Base-by-base conservation (phyloP, 2,113 vertebrate species). In the Psittacula cyanocephala region DNA sequence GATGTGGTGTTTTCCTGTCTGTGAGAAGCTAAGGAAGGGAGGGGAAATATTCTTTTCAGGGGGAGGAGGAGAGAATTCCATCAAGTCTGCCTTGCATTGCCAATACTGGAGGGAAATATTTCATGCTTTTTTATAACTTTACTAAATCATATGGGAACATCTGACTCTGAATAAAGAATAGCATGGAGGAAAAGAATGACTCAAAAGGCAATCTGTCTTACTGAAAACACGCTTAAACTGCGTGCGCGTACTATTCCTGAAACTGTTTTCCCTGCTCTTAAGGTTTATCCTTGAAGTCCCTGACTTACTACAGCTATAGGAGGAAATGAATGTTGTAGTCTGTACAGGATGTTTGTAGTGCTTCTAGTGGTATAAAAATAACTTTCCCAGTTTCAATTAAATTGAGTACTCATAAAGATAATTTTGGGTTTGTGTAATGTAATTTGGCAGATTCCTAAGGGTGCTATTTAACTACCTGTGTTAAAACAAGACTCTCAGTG, bases 281-380 rank as follows among this genome's bases (percentile, higher is more conserved):
- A 82, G n/a, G 37, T 82, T 95, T 96, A 89, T 95, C 91, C 79
- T 86, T 95, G 83, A 87, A 71, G 67, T 64, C 55, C 15, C 78
- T 76, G 81, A 60, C 43, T 86, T 47, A 41, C 27, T 67, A 31
- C 18, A 57, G 83, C 88, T 64, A 84, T 52, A 64, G 87, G 71
- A 96, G 91, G 96, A 96, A 96, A 94, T 63, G 57, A 92, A 79
- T 63, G 37, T 19, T 86, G 67, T 77, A 81, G 69, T 74, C 63
- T 72, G 76, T 27, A 68, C 93, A 96, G 96, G 92, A 96, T 93
- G 86, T 96, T 83, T 93, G 75, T 70, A 71, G 24, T 71, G 75
- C 31, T 85, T 85, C 74, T 86, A 65, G 46, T 49, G 47, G 69
- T 53, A 50, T 41, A 95, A 95, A 96, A 95, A 93, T 93, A 95